Percentiles rank a stretch among this genome's conserved stretches.
Evolutionary conservation across 2,797 vertebrate genomes (phyloP).

Genomic region (Tapera naevia): DNA sequence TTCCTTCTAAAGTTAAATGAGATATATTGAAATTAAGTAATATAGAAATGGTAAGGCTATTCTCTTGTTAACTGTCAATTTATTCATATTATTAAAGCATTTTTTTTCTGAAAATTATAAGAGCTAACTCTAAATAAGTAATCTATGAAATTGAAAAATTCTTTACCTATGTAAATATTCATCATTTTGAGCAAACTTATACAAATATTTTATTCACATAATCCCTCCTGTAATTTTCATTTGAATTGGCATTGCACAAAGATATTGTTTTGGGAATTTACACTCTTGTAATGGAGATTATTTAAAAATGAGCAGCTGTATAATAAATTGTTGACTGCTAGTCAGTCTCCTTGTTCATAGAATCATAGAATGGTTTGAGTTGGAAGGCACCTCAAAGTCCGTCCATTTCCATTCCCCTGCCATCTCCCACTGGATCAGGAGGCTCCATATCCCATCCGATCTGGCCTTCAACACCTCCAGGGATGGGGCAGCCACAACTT

Average conservation of each 20-base stretch:
- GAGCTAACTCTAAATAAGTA: neutral
- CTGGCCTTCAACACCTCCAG: too few species aligned
- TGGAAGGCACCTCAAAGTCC: too few species aligned
- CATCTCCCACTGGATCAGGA: too few species aligned
- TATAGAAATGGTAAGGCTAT: slow-evolving; percentile 1
- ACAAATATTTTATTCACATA: neutral
- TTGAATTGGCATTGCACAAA: neutral
- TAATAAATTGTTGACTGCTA: neutral
- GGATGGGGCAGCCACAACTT: too few species aligned
- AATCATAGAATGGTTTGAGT: too few species aligned
- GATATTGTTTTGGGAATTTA: neutral
- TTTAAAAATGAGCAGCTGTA: neutral
- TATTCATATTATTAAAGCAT: neutral
- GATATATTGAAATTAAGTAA: slow-evolving; percentile 12
- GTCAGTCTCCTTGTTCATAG: neutral
- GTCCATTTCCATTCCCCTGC: too few species aligned
- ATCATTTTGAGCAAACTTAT: neutral
- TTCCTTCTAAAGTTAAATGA: slow-evolving; percentile 37
- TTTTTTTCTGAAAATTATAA: slow-evolving; percentile 5
- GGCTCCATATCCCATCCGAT: too few species aligned
- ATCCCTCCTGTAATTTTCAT: neutral
- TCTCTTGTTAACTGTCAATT: slow-evolving; percentile 13
- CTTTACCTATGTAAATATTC: neutral
- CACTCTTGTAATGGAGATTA: neutral
- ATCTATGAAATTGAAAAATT: neutral